Evolutionary conservation across 2,113 vertebrate genomes (phyloP).

Genomic region (Cervus canadensis): DNA sequence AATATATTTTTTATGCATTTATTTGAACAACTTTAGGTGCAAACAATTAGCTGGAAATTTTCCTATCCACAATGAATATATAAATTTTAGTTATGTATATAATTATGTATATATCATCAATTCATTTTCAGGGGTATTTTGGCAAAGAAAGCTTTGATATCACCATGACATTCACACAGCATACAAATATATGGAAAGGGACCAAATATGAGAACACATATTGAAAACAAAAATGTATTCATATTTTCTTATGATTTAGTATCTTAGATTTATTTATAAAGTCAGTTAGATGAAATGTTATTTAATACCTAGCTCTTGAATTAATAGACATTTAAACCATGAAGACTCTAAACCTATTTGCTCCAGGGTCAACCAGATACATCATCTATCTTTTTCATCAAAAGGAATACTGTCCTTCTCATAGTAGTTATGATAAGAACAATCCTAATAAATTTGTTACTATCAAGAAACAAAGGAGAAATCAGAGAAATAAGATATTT

Average conservation of each 20-base stretch:
- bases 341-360: neutral
- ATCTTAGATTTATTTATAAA: neutral
- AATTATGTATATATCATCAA: neutral
- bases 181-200: neutral
- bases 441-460: neutral
- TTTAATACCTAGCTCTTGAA: neutral
- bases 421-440: neutral
- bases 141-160: neutral
- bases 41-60: neutral
- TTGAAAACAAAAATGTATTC: neutral
- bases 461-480: neutral
- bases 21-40: neutral
- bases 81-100: neutral
- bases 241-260: neutral
- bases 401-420: neutral
- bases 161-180: neutral
- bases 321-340: neutral
- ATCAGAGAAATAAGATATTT: neutral
- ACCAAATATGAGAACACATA: neutral
- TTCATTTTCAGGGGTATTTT: neutral
- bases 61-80: neutral
- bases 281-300: neutral
- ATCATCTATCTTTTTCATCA: neutral
- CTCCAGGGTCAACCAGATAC: neutral
- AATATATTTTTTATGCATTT: neutral